phyloP scores from a whole-genome alignment of 2,797 vertebrate species.

The Onychomys arenicola region DNA sequence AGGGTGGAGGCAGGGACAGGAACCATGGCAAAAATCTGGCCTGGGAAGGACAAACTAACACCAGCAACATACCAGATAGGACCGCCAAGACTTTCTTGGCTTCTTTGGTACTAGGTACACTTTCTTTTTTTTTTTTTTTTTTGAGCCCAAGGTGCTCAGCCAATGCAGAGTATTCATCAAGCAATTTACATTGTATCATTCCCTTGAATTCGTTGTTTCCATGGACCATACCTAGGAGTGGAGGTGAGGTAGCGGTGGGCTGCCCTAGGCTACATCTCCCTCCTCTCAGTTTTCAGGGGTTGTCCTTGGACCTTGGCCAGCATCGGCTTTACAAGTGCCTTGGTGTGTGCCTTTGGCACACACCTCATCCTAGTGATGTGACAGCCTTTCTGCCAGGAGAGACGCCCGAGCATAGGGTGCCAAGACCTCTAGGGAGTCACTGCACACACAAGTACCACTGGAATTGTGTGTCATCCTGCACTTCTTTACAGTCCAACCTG shows the following conservation, averaged over 20 bases:
- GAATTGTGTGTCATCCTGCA: constrained; percentile 71
- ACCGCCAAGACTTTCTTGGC: not conserved
- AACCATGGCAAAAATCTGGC: not conserved
- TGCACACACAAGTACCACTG: constrained; percentile 73
- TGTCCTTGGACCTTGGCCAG: not conserved
- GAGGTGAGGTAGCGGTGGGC: not conserved
- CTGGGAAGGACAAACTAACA: not conserved
- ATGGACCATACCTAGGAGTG: not conserved
- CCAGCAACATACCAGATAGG: not conserved
- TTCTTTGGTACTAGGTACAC: not conserved
- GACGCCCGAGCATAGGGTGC: constrained; percentile 52
- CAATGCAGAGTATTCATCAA: not conserved
- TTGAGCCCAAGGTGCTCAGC: not conserved
- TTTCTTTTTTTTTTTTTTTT: not conserved
- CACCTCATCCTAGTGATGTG: not conserved
- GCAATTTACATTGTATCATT: not conserved
- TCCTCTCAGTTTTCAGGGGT: not conserved
- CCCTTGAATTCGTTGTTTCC: not conserved
- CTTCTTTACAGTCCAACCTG: not conserved
- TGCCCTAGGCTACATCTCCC: not conserved
- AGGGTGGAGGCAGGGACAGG: not conserved
- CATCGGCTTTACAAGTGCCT: constrained; percentile 56
- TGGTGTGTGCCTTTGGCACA: not conserved
- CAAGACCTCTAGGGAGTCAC: constrained; percentile 46
- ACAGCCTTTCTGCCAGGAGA: constrained; percentile 31